Evolutionary conservation across 2,888 invertebrate genomes (phyloP).

Genomic region (Polydrusus tereticollis): DNA sequence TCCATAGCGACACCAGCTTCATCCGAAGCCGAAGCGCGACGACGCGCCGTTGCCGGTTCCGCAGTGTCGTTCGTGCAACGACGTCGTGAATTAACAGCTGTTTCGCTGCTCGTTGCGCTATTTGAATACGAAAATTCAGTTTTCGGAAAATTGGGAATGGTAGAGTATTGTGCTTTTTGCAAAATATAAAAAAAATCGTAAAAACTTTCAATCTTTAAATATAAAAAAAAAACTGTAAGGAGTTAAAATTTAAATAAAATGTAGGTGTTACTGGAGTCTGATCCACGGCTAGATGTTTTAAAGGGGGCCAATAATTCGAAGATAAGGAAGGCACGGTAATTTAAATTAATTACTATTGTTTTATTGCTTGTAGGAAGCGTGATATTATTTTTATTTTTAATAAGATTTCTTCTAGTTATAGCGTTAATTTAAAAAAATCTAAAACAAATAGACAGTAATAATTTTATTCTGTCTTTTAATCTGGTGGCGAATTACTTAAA

Average conservation of each 20-base stretch:
- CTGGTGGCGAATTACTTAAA: too few species aligned
- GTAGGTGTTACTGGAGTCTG: constrained; percentile 22
- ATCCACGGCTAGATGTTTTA: constrained; percentile 38
- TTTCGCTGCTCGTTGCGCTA: constrained; percentile 16
- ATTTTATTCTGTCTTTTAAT: too few species aligned
- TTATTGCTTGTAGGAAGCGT: constrained; percentile 18
- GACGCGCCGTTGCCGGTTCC: constrained; percentile 53
- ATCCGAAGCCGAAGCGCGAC: constrained; percentile 50
- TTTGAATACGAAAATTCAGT: constrained; percentile 35
- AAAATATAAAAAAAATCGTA: background rate
- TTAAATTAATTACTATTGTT: constrained; percentile 32
- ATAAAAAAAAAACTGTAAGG: background rate
- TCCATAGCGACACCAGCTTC: constrained; percentile 59
- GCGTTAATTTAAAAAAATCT: background rate
- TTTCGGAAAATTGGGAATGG: constrained; percentile 12
- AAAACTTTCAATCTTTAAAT: constrained; percentile 4
- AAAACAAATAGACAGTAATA: too few species aligned
- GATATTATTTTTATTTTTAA: constrained; percentile 26
- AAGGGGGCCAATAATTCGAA: constrained; percentile 43
- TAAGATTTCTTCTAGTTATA: background rate
- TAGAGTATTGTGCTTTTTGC: constrained; percentile 4
- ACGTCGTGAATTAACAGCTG: constrained; percentile 38
- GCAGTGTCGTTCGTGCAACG: constrained; percentile 48
- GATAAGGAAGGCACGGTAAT: constrained; percentile 44
- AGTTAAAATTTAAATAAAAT: constrained; percentile 19